Evolutionary conservation across 2,888 invertebrate species (phyloP).

Genomic region (Isoperla grammatica): DNA sequence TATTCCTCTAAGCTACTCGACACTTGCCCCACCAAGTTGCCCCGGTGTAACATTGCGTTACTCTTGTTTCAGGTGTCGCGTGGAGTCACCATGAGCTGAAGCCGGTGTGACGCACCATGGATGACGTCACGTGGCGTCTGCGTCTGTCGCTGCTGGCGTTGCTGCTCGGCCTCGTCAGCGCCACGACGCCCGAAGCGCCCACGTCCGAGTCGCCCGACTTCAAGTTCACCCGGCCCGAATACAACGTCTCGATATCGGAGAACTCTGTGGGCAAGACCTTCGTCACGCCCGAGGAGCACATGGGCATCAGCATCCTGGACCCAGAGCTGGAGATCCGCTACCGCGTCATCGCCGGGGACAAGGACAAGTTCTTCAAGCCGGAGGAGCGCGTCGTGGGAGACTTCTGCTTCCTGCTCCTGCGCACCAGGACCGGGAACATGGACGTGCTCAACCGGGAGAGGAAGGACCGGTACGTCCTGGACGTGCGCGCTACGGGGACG

Average conservation of each 20-base stretch:
- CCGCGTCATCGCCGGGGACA: constrained; percentile 82
- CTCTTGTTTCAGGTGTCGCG: background rate
- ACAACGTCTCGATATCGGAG: constrained; percentile 89
- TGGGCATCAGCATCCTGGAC: constrained; percentile 63
- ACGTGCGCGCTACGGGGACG: constrained; percentile 65
- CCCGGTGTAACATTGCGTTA: too few species aligned
- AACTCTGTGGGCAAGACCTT: constrained; percentile 89
- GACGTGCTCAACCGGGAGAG: constrained; percentile 92
- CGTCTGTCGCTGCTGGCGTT: constrained; percentile 5
- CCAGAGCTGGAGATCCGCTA: constrained; percentile 62
- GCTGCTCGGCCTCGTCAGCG: constrained; percentile 6
- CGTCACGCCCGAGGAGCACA: constrained; percentile 63
- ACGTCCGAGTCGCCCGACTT: constrained; percentile 43
- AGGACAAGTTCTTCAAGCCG: constrained; percentile 86
- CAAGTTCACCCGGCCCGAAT: constrained; percentile 64
- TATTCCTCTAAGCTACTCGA: too few species aligned
- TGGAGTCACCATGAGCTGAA: background rate
- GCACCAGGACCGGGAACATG: constrained; percentile 80
- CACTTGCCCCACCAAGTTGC: too few species aligned
- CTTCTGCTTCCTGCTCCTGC: constrained; percentile 86
- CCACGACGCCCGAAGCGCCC: constrained; percentile 17
- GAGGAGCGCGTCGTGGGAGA: constrained; percentile 87
- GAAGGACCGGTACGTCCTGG: constrained; percentile 72
- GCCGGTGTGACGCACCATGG: background rate
- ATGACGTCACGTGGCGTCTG: background rate